These are phyloP conservation scores for Cephus rjabovi DNA, from an alignment of 2,888 invertebrate genomes.

Conservation along the genomic window DNA sequence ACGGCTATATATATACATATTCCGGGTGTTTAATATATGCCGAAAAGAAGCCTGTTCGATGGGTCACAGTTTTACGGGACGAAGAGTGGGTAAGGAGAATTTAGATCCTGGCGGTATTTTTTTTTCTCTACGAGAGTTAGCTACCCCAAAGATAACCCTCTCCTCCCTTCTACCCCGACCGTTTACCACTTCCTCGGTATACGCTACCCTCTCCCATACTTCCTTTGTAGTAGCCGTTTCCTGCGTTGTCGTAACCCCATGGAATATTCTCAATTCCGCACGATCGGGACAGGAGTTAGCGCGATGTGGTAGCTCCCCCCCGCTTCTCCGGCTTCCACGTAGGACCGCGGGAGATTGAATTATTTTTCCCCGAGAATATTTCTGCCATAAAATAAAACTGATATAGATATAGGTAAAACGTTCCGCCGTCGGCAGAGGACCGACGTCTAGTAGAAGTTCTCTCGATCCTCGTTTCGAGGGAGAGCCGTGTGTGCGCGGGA, in stretches of 20 bases:
- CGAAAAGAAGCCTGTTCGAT: too few relatives aligned
- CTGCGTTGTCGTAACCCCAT: neutral
- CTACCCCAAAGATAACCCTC: too few relatives aligned
- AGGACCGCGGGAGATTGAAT: conserved; percentile 51
- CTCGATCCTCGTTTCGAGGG: neutral
- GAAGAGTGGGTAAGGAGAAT: too few relatives aligned
- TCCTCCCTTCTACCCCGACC: too few relatives aligned
- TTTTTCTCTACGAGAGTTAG: too few relatives aligned
- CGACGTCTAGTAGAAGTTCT: neutral
- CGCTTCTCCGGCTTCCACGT: conserved; percentile 1
- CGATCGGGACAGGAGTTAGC: neutral
- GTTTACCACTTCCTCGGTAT: too few relatives aligned
- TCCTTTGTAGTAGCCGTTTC: too few relatives aligned
- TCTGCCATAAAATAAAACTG: conserved; percentile 57
- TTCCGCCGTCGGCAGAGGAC: conserved; percentile 7
- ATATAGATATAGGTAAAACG: conserved; percentile 28
- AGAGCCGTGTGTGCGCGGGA: neutral
- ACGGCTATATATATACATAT: too few relatives aligned
- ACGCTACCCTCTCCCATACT: too few relatives aligned
- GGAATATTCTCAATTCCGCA: neutral
- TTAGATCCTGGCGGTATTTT: too few relatives aligned
- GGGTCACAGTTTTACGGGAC: too few relatives aligned
- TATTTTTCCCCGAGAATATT: conserved; percentile 59
- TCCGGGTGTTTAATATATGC: too few relatives aligned
- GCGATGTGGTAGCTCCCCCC: neutral